Conservation (phyloP, 2,888 invertebrate species). For the Petrolisthes cinctipes region DNA sequence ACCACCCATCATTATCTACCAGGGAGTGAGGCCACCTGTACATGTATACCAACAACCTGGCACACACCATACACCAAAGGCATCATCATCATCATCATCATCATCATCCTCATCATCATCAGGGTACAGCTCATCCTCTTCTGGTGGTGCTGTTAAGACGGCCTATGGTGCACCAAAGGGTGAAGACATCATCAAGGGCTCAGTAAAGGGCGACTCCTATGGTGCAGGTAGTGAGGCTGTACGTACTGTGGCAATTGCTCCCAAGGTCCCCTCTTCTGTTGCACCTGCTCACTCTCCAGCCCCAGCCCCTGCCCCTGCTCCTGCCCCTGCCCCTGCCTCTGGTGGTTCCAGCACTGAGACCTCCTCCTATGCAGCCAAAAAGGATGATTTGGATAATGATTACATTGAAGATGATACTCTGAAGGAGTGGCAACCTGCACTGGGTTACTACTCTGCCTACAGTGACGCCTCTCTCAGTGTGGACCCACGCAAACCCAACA, state of each 20-base stretch:
- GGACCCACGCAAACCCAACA: conserved; percentile 10
- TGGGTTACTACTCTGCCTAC: not conserved
- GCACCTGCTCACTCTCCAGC: not conserved
- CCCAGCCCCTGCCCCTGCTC: not conserved
- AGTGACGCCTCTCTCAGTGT: not conserved
- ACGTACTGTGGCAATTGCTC: conserved; percentile 5
- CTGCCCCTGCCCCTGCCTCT: not conserved
- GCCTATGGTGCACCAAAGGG: conserved; percentile 63
- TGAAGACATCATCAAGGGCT: conserved; percentile 58
- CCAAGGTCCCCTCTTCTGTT: not conserved
- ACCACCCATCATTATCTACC: conserved; percentile 70
- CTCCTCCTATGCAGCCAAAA: conserved; percentile 14
- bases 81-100: not conserved
- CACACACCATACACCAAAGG: not conserved
- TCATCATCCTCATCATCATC: not conserved
- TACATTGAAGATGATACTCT: conserved; percentile 15
- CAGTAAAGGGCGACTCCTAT: not conserved
- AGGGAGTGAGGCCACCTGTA: conserved; percentile 69
- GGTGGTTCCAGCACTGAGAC: not conserved
- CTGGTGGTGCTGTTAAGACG: conserved; percentile 1
- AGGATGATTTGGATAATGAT: conserved; percentile 3
- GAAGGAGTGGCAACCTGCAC: not conserved
- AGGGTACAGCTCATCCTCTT: not conserved
- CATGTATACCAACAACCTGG: conserved; percentile 69
- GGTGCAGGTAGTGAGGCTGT: not conserved